Conservation (phyloP, 2,888 invertebrate genomes). For the Nebria salina region DNA sequence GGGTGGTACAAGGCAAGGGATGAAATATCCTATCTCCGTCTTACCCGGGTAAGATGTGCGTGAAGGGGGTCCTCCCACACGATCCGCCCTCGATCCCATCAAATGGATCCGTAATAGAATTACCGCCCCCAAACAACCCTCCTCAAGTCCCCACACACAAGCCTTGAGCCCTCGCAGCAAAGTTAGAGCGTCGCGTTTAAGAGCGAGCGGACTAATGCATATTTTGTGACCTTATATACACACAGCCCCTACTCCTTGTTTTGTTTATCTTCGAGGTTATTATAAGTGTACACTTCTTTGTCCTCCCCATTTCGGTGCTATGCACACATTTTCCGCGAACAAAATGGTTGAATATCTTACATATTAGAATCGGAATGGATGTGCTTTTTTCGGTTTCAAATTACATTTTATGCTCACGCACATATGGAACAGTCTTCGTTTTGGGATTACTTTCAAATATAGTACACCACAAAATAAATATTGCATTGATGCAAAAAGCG, state of each 20-base stretch:
- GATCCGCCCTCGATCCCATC: conserved; percentile 71
- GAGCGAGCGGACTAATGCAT: conserved; percentile 58
- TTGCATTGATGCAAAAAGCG: no score
- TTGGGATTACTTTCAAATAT: no score
- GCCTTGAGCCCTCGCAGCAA: conserved; percentile 22
- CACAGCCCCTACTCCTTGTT: conserved; percentile 52
- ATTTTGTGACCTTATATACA: conserved; percentile 58
- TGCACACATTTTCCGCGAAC: not conserved
- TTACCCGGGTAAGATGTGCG: conserved; percentile 37
- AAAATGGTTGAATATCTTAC: not conserved
- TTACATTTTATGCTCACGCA: not conserved
- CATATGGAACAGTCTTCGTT: not conserved
- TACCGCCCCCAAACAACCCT: conserved; percentile 61
- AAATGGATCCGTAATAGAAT: conserved; percentile 83
- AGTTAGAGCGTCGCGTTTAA: conserved; percentile 38
- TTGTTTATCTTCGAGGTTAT: conserved; percentile 55
- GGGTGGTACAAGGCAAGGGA: not conserved
- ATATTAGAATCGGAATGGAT: no score
- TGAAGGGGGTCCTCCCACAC: conserved; percentile 55
- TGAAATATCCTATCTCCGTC: conserved; percentile 10
- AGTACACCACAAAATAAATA: no score
- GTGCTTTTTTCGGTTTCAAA: no score
- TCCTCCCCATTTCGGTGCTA: not conserved
- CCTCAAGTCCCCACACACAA: conserved; percentile 47
- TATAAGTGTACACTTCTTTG: conserved; percentile 49